Percentiles rank a stretch among this genome's conserved stretches.
Conservation (phyloP, 2,888 invertebrate species). For the Eugnorisma glareosa region DNA sequence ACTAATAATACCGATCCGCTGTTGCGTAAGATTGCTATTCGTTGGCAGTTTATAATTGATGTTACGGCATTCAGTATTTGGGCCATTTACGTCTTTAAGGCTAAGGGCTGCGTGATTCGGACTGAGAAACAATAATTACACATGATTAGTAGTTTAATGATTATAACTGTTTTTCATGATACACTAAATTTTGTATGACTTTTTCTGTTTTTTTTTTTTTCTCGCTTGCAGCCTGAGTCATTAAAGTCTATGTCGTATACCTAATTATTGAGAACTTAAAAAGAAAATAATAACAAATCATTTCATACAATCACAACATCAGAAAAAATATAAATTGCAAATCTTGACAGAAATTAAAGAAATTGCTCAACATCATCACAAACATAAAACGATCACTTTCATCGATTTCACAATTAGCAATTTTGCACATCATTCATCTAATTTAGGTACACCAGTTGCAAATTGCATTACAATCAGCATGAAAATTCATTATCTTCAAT, state of each 20-base stretch:
- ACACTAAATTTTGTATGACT: slow-evolving; percentile 10
- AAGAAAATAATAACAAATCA: neutral
- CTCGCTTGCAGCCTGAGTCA: too few relatives aligned
- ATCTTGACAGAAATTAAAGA: neutral
- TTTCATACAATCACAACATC: slow-evolving; percentile 14
- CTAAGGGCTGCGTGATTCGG: slow-evolving; percentile 60
- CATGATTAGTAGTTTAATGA: slow-evolving; percentile 15
- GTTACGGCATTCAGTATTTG: slow-evolving; percentile 65
- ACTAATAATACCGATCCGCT: slow-evolving; percentile 78
- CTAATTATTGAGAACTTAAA: neutral
- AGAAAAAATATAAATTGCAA: neutral
- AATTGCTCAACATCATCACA: slow-evolving; percentile 12
- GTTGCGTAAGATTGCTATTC: slow-evolving; percentile 76
- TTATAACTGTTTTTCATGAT: slow-evolving; percentile 35
- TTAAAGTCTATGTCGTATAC: neutral
- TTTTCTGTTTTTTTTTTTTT: neutral
- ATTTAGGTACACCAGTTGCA: slow-evolving; percentile 16
- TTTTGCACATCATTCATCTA: slow-evolving; percentile 22
- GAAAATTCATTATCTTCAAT: neutral
- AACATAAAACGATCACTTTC: slow-evolving; percentile 27
- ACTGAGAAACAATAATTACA: slow-evolving; percentile 38
- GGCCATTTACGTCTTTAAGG: slow-evolving; percentile 56
- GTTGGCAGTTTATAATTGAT: slow-evolving; percentile 68
- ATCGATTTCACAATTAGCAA: slow-evolving; percentile 36
- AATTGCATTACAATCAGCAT: slow-evolving; percentile 4